Base-by-base conservation (phyloP, 2,888 invertebrate species). In the Lasius platythorax region DNA sequence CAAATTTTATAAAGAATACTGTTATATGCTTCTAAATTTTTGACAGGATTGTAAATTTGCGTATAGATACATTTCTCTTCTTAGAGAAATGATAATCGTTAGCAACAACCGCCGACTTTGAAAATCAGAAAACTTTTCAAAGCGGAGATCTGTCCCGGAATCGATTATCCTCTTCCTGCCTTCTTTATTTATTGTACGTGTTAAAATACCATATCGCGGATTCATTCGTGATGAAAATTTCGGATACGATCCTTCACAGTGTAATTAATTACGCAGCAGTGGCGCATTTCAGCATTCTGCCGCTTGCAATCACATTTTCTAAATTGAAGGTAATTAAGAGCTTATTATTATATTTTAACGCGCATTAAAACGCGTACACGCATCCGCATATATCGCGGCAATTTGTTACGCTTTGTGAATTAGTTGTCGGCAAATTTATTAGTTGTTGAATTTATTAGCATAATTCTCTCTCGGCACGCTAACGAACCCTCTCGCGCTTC, bases 61-160 rank as follows among this genome's bases (percentile, higher is more conserved):
- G 28, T 28, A 28, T 3, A 30, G 2, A 73, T 5, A 58, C 9
- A 30, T 58, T 58, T 73, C 9, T 6, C 28, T 5, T 61, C 8
- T 33, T 11, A n/a, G 12, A 33, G 50, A 64, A 76, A 53, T 85
- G 18, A 82, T 72, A 85, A 73, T 91, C 91, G 92, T 93, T 90
- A 91, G 89, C 87, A 87, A 82, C 91, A 92, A 90, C 87, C 86
- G 85, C 86, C 84, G 89, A 86, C 83, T 88, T 86, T 85, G 88
- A 89, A 91, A 93, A 93, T 92, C 90, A 90, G 87, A 91, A 92
- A 92, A 92, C 88, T 91, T 40, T 92, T 85, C 83, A 88, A 90
- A 92, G 90, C 85, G 89, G 91, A 40, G 76, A 72, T 33, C 37
- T 15, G 67, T 58, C 30, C n/a, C n/a, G 58, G 33, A 18, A 40